phyloP scores from a whole-genome alignment of 1,140 invertebrate species.

The Aphis gossypii region DNA sequence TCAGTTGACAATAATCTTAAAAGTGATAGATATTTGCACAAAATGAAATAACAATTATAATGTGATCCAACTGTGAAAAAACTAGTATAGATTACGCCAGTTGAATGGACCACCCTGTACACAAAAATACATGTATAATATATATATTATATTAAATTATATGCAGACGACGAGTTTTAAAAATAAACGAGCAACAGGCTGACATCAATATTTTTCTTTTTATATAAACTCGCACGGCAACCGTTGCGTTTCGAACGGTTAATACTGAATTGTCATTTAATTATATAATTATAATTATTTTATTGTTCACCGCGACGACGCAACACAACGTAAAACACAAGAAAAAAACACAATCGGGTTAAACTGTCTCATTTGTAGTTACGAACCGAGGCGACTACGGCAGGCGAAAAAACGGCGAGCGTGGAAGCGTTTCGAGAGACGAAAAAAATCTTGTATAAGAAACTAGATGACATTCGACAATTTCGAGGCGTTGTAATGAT shows the following conservation, averaged over 20 bases:
- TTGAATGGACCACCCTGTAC: background rate
- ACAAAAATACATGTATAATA: background rate
- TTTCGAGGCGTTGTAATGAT: background rate
- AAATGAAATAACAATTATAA: background rate
- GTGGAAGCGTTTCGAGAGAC: background rate
- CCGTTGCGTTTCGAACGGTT: background rate
- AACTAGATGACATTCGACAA: background rate
- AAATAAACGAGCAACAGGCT: background rate
- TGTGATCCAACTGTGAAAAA: background rate
- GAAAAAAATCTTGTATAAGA: background rate
- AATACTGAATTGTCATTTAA: background rate
- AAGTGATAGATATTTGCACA: background rate
- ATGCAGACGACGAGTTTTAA: background rate
- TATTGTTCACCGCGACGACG: background rate
- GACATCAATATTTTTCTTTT: conserved; percentile 8
- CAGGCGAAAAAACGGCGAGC: background rate
- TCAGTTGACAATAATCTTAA: background rate
- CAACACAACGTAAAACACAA: background rate
- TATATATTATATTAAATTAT: background rate
- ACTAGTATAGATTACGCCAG: background rate
- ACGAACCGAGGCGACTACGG: background rate
- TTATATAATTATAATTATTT: background rate
- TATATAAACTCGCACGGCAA: background rate
- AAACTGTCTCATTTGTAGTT: background rate
- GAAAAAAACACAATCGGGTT: background rate